A percentile compares a stretch with the other conserved stretches of the same genome.
Conservation (phyloP, 2,888 invertebrate genomes). For the Eugnorisma glareosa region DNA sequence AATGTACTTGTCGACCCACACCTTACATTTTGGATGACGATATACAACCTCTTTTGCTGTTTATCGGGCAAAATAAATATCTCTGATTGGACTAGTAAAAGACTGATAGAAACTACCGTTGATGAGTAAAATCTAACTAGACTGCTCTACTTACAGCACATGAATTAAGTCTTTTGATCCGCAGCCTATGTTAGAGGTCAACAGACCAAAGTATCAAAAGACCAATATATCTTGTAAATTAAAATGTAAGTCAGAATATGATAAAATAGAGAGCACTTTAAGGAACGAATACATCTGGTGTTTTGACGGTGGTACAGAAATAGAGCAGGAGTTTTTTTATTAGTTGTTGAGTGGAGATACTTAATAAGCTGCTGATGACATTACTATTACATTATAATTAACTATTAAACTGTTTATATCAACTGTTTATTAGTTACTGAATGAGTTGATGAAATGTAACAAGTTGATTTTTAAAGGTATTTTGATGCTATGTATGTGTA, state of each 20-base stretch:
- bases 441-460: constrained; percentile 13
- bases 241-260: constrained; percentile 18
- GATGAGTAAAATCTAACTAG: background rate
- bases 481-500: background rate
- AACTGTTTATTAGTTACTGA: constrained; percentile 23
- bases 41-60: background rate
- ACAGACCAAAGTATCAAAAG: background rate
- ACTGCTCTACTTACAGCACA: background rate
- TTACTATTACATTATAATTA: constrained; percentile 50
- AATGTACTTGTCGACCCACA: constrained; percentile 21
- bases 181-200: constrained; percentile 1
- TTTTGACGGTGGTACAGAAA: constrained; percentile 44
- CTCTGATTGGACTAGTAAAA: background rate
- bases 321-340: constrained; percentile 53
- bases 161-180: background rate
- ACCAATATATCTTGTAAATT: constrained; percentile 9
- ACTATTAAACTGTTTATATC: constrained; percentile 31
- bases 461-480: constrained; percentile 2
- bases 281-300: constrained; percentile 45
- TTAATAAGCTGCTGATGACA: constrained; percentile 54
- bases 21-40: background rate
- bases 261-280: constrained; percentile 23
- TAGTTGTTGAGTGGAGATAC: constrained; percentile 35
- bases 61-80: background rate
- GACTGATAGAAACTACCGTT: background rate